These are phyloP conservation scores for Lepidocyrtinus sp. DNA, from an alignment of 2,888 invertebrate genomes.

Conservation along the genomic window DNA sequence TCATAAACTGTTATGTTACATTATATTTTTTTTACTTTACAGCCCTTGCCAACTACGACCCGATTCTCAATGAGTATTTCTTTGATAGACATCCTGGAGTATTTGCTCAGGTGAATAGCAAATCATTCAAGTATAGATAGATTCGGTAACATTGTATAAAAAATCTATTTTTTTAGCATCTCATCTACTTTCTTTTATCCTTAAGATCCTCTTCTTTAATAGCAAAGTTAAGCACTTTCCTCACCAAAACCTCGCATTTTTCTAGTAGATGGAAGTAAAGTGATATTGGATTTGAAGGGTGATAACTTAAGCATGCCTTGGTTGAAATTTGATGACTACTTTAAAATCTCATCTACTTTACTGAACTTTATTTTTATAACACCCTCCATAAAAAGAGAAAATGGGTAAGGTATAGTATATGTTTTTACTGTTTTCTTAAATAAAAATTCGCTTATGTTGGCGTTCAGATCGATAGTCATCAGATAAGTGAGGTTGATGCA, in stretches of 20 bases:
- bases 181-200: too few species aligned
- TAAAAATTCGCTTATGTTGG: background rate
- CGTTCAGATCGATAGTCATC: background rate
- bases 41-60: constrained; percentile 98
- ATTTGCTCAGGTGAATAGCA: constrained; percentile 85
- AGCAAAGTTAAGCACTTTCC: background rate
- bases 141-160: background rate
- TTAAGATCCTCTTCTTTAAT: background rate
- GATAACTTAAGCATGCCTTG: background rate
- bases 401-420: background rate
- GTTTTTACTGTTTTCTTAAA: background rate
- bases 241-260: background rate
- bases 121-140: background rate
- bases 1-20: background rate
- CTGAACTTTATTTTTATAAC: too few species aligned
- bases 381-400: background rate
- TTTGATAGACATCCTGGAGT: constrained; percentile 98
- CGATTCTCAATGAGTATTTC: constrained; percentile 99
- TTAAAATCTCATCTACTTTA: background rate
- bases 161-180: too few species aligned
- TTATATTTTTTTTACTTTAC: background rate
- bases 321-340: background rate
- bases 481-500: background rate
- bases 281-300: background rate
- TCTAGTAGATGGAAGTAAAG: background rate